A percentile compares a stretch with the other conserved stretches of the same genome.
These are phyloP conservation scores for Taurulus bubalis DNA, from an alignment of 2,113 vertebrate species.

Conservation along the genomic window DNA sequence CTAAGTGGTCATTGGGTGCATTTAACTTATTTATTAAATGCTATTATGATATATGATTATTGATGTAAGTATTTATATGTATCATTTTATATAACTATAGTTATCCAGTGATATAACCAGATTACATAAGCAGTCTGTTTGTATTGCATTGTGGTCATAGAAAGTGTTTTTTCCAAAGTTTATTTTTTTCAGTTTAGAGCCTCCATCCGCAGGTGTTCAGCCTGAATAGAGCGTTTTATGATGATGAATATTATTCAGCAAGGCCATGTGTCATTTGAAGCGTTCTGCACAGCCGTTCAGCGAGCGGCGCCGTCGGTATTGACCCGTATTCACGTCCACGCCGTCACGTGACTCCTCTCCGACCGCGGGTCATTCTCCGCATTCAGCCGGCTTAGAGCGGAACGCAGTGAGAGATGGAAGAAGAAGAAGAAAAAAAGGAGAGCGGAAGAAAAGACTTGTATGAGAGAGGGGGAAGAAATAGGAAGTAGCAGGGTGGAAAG, in stretches of 20 bases:
- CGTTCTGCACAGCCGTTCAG: not conserved
- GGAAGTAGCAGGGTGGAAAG: conserved; percentile 76
- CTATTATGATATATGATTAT: not conserved
- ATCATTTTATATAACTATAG: too few relatives aligned
- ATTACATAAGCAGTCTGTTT: too few relatives aligned
- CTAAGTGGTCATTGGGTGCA: too few relatives aligned
- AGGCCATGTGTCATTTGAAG: not conserved
- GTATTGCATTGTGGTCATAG: too few relatives aligned
- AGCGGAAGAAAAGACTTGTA: not conserved
- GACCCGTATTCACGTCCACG: conserved; percentile 1
- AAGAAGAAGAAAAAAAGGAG: conserved; percentile 2
- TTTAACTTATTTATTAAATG: not conserved
- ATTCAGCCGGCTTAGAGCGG: not conserved
- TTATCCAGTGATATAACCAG: not conserved
- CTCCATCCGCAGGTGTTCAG: not conserved
- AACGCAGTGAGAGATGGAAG: not conserved
- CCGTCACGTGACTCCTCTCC: not conserved
- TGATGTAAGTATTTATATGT: not conserved
- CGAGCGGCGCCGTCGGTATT: conserved; percentile 8
- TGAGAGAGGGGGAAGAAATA: conserved; percentile 52
- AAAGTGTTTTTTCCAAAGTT: too few relatives aligned
- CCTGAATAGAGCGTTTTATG: not conserved
- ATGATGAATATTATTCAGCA: conserved; percentile 26
- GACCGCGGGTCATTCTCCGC: conserved; percentile 1
- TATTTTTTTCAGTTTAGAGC: not conserved